Evolutionary conservation across 2,113 vertebrate genomes (phyloP), one percentile per base, ranked within the genome.

Genomic region (Thamnophis sirtalis): DNA sequence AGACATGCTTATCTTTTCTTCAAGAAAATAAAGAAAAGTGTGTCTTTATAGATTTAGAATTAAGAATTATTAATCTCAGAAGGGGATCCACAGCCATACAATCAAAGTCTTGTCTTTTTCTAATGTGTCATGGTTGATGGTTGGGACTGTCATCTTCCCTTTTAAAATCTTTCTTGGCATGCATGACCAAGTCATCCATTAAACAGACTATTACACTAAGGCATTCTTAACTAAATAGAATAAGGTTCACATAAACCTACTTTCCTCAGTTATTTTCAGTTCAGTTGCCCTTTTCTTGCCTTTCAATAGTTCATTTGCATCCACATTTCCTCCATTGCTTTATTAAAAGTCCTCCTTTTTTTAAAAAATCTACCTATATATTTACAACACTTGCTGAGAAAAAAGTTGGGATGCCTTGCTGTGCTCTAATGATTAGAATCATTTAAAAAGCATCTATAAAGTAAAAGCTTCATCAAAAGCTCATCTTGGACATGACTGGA

Each of bases 371-470:
- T 91, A 4, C 87, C 5, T 28, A 15, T 90, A 15, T 68, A 86
- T 13, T 0, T 63, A 93, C 91, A 15, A 0, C 2, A 24, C 21
- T 56, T 90, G 84, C 84, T 0, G 0, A 9, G 93, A 87, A 93
- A 90, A 9, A 0, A 50, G 86, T 50, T n/a, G 84, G 33, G 89
- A 93, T 84, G 90, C 53, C 51, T 38, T 13, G 56, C 90, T 95
- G 90, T 93, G 89, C 1, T 90, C 2, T 94, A 90, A 87, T 93
- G 60, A 86, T n/a, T 28, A n/a, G 6, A 48, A 21, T 49, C 89
- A 90, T 90, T 94, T 93, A 91, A 88, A 93, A 54, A 92, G 56
- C 89, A 91, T 92, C 87, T 93, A 50, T 89, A 93, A 94, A 1
- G 24, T 89, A n/a, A 88, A 88, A 88, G 89, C 63, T 94, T 24